Base-by-base conservation (phyloP, 2,888 invertebrate species). In the Agriopis marginaria region DNA sequence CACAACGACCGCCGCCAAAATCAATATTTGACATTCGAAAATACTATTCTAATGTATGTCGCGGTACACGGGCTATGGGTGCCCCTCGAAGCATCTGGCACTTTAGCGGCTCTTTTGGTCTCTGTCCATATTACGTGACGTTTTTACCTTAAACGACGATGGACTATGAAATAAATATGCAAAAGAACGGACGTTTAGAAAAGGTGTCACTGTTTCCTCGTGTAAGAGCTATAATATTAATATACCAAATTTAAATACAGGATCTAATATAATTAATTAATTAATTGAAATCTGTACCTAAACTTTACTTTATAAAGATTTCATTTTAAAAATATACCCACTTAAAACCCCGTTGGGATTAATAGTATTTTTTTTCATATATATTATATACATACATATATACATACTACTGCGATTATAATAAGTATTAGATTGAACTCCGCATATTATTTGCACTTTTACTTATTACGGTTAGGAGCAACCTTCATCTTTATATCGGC, bases 1-100 rank as follows among this genome's bases (percentile, higher is more conserved):
- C 89, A 84, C 81, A 92, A 87, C 90, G 93, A 89, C 91, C 93
- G 90, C 89, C 90, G 91, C 89, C 89, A 92, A 87, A 87, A 89
- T 85, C 85, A 94, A 94, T 94, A 93, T 94, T 94, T 89, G 89
- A 90, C 89, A 88, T 93, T 93, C 90, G 92, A 94, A 94, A 93
- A 93, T 91, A 91, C 92, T 91, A 91, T 93, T 92, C 92, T 91
- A 91, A 92, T 91, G 91, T 92, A 88, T 92, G 92, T 92, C 87
- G 89, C 83, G 85, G 88, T 86, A 89, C 89, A 88, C 83, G 81
- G 83, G 81, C 44, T 61, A 55, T 72, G 79, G 77, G 76, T 80
- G 77, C 82, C 85, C 83, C 88, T 89, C 83, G 80, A 79, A 80
- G 83, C 87, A 86, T 88, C 87, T 87, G 86, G 88, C 90, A 88